Percentiles rank a stretch among this genome's conserved stretches.
phyloP scores from a whole-genome alignment of 2,888 invertebrate genomes.

The Drosophila vallismaia region DNA sequence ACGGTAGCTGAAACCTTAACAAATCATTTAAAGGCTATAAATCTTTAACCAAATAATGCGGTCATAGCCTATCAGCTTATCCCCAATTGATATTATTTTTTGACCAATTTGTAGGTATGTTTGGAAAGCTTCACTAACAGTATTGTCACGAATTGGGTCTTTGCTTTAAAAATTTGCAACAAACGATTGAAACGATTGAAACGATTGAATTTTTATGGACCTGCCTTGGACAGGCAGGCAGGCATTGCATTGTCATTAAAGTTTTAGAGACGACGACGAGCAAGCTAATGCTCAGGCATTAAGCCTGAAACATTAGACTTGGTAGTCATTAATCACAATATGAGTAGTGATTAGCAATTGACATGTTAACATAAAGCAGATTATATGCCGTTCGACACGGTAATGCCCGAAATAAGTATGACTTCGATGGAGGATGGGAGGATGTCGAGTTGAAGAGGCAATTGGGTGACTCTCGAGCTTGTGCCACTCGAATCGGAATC shows the following conservation, averaged over 20 bases:
- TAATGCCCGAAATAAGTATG: slow-evolving; percentile 12
- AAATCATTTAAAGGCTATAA: too few species aligned
- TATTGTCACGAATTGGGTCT: slow-evolving; percentile 17
- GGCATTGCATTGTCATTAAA: not conserved
- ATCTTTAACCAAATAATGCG: not conserved
- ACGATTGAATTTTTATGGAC: not conserved
- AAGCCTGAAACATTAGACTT: slow-evolving; percentile 11
- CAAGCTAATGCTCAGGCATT: not conserved
- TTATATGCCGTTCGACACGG: slow-evolving; percentile 15
- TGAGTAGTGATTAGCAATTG: slow-evolving; percentile 32
- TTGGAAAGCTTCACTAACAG: not conserved
- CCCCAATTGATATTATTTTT: slow-evolving; percentile 2
- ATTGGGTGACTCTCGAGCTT: slow-evolving; percentile 23
- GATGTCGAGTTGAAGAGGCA: slow-evolving; percentile 38
- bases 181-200: not conserved
- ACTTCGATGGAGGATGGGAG: not conserved
- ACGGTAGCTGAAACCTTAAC: too few species aligned
- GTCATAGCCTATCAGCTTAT: not conserved
- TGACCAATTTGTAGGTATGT: not conserved
- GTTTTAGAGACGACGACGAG: not conserved
- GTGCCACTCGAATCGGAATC: slow-evolving; percentile 16
- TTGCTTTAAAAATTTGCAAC: not conserved
- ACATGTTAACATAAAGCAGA: slow-evolving; percentile 39
- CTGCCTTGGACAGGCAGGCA: slow-evolving; percentile 1
- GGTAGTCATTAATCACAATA: slow-evolving; percentile 13